Base-by-base conservation (phyloP, 2,888 invertebrate species). In the Thumatha senex region DNA sequence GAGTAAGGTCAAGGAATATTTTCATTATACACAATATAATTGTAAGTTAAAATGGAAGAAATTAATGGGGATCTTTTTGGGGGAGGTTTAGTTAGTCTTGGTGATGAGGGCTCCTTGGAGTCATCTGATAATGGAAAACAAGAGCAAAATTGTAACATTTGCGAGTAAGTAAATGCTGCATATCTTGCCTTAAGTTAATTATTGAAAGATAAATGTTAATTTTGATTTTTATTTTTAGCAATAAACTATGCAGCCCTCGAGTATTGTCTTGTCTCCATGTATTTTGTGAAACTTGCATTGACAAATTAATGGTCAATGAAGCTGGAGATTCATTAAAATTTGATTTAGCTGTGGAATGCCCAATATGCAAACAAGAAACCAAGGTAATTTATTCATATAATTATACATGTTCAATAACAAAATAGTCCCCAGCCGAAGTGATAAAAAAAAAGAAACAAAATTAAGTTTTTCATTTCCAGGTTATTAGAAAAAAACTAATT, bases 201-300 rank as follows among this genome's bases (percentile, higher is more conserved):
- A 1, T 7, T 31, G 8, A 31, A n/a, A 8, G 11, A 33, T 14
- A 12, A 31, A 7, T 15, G 29, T 14, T 14, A 8, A 24, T 29
- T 33, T 31, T 11, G n/a, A 44, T 36, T 24, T 29, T 10, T 35
- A 24, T 88, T 93, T 24, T 63, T 76, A 95, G 95, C 78, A 94
- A 94, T 80, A 95, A 95, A 72, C 92, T 96, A 76, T 94, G 94
- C 82, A 94, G 95, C 80, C 98, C 98, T 54, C 95, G 97, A 67
- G 95, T 98, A 61, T 93, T 99, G 76, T 95, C 96, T 72, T 99
- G 98, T 89, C 95, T 99, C 81, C 98, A 99, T 92, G 97, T 97
- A 46, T 98, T 98, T 92, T 99, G 98, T 91, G 97, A 98, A 90
- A 94, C 94, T 65, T 99, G 98, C 88, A 93, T 99, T 75, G 95